Evolutionary conservation across 2,888 invertebrate genomes (phyloP), one percentile per base, ranked within the genome.

Genomic region (Lasioglossum calceatum): DNA sequence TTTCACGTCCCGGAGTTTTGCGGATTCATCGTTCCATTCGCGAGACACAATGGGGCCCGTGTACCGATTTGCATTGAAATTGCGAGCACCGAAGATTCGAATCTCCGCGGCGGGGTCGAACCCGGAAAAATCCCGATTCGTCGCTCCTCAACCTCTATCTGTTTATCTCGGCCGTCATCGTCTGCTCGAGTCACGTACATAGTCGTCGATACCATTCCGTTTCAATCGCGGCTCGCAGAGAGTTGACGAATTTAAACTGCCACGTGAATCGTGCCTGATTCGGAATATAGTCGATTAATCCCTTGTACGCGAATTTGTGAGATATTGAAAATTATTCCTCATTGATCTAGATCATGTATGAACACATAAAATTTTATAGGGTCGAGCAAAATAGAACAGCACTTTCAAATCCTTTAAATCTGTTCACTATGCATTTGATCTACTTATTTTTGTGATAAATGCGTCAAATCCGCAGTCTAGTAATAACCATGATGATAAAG

Each of bases 1-100:
- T 85, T 87, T 85, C 80, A 71, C 82, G 81, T 82, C 32, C 84
- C 71, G 70, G 73, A 72, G 39, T 85, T 91, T 85, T 79, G 79
- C 84, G 87, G 84, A 82, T 80, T 88, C 89, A 89, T 90, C 88
- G 72, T 77, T 77, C 81, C 84, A 82, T 85, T 89, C 73, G 81
- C 74, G 36, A n/a, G 79, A 12, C 72, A 83, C 89, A 84, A 82
- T 76, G 86, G 82, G 32, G 39, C 10, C 70, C 83, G 77, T 87
- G 87, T 88, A 84, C 80, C 88, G 86, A 90, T 89, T 89, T 85
- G 86, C 86, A 86, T 81, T 73, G 88, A 90, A 90, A 90, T 82
- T 90, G 81, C 86, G 64, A 39, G 70, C 58, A 47, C 5, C 64
- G 61, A 77, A 80, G 87, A 87, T 84, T 84, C 84, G 79, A 72